Percentiles rank a stretch among this genome's conserved stretches.
These are phyloP conservation scores for Oppia nitens DNA, from an alignment of 1,140 invertebrate species.

Conservation along the genomic window DNA sequence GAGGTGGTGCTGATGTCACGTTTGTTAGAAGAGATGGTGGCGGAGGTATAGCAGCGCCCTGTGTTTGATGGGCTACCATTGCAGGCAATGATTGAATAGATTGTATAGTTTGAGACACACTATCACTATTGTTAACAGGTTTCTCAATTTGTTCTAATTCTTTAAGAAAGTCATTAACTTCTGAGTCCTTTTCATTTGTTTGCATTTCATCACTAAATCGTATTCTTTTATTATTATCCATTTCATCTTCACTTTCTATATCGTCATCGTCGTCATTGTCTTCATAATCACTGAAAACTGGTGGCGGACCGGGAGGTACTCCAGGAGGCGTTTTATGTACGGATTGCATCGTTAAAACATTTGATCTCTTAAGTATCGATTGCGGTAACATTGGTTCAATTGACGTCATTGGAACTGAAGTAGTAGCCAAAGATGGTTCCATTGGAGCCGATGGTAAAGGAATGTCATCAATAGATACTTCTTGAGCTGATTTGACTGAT, in stretches of 20 bases:
- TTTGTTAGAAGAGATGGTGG: constrained; percentile 19
- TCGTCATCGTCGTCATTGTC: constrained; percentile 19
- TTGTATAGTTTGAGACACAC: background rate
- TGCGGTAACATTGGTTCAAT: constrained; percentile 28
- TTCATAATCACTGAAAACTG: constrained; percentile 24
- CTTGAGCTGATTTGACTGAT: constrained; percentile 77
- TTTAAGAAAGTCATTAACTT: constrained; percentile 17
- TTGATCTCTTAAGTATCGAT: constrained; percentile 55
- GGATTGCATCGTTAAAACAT: constrained; percentile 10
- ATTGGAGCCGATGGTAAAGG: constrained; percentile 52
- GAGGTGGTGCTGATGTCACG: background rate
- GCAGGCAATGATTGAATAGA: background rate
- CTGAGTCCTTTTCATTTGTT: constrained; percentile 8
- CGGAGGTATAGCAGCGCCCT: constrained; percentile 22
- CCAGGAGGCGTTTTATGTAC: constrained; percentile 50
- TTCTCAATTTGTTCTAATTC: constrained; percentile 16
- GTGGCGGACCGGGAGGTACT: constrained; percentile 65
- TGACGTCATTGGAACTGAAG: constrained; percentile 23
- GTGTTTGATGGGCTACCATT: constrained; percentile 24
- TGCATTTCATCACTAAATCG: constrained; percentile 15
- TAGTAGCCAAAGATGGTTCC: constrained; percentile 27
- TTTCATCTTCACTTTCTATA: constrained; percentile 18
- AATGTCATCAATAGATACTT: constrained; percentile 92
- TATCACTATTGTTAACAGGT: background rate
- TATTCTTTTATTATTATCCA: constrained; percentile 17